phyloP scores from a whole-genome alignment of 2,888 invertebrate genomes.

The Metellina segmentata region DNA sequence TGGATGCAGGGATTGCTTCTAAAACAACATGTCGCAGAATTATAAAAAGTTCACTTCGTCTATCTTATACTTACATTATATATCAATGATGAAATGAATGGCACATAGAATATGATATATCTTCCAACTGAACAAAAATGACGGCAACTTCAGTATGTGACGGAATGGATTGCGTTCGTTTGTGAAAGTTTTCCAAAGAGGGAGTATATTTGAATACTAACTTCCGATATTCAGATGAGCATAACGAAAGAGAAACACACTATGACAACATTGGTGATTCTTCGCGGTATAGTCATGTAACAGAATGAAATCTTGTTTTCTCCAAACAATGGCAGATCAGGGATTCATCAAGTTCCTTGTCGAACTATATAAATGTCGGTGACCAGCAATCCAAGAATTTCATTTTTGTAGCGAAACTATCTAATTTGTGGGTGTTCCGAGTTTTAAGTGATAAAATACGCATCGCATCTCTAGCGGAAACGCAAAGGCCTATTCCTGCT shows the following conservation, averaged over 20 bases:
- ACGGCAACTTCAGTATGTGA: too few relatives aligned
- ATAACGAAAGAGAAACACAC: not conserved
- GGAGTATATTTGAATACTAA: too few relatives aligned
- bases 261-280: not conserved
- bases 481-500: conserved; percentile 54
- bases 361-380: not conserved
- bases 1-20: too few relatives aligned
- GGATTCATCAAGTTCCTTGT: too few relatives aligned
- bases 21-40: too few relatives aligned
- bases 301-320: too few relatives aligned
- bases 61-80: conserved; percentile 12
- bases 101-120: not conserved
- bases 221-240: too few relatives aligned
- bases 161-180: too few relatives aligned
- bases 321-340: too few relatives aligned
- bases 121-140: too few relatives aligned
- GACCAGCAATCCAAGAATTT: not conserved
- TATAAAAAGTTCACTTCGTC: not conserved
- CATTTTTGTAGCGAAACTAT: not conserved
- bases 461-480: conserved; percentile 64
- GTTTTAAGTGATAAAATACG: conserved; percentile 67
- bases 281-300: too few relatives aligned
- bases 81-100: not conserved
- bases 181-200: too few relatives aligned
- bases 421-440: conserved; percentile 70